Conservation (phyloP, 2,888 invertebrate genomes). For the Lysandra coridon region DNA sequence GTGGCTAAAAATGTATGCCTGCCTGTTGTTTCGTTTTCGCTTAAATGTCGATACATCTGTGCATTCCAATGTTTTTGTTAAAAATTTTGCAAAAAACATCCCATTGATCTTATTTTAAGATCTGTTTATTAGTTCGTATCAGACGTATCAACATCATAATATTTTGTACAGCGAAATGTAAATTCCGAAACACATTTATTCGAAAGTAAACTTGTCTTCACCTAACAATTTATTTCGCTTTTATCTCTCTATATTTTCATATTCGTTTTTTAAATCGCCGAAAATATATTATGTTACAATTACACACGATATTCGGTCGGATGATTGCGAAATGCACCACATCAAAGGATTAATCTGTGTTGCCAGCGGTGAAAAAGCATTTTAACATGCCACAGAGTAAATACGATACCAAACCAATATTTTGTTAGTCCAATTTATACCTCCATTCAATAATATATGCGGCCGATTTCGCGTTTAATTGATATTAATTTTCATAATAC, state of each 20-base stretch:
- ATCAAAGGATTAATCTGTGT: slow-evolving; percentile 37
- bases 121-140: neutral
- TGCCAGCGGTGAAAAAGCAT: slow-evolving; percentile 33
- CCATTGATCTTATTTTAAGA: slow-evolving; percentile 3
- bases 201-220: slow-evolving; percentile 10
- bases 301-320: slow-evolving; percentile 23
- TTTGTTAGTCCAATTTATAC: slow-evolving; percentile 26
- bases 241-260: neutral
- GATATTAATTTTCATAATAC: slow-evolving; percentile 25
- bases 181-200: neutral
- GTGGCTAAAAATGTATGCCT: no score
- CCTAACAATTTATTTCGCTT: slow-evolving; percentile 16
- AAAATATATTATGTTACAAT: slow-evolving; percentile 27
- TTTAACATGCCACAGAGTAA: slow-evolving; percentile 30
- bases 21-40: no score
- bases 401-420: slow-evolving; percentile 31
- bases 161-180: slow-evolving; percentile 9
- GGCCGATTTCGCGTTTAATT: slow-evolving; percentile 11
- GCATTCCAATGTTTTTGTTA: no score
- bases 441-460: neutral
- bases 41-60: no score
- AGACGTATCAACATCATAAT: neutral
- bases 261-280: neutral
- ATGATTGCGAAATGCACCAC: slow-evolving; percentile 33
- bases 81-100: neutral